Conservation (phyloP, 1,140 invertebrate species). For the Drosophila sucinea region DNA sequence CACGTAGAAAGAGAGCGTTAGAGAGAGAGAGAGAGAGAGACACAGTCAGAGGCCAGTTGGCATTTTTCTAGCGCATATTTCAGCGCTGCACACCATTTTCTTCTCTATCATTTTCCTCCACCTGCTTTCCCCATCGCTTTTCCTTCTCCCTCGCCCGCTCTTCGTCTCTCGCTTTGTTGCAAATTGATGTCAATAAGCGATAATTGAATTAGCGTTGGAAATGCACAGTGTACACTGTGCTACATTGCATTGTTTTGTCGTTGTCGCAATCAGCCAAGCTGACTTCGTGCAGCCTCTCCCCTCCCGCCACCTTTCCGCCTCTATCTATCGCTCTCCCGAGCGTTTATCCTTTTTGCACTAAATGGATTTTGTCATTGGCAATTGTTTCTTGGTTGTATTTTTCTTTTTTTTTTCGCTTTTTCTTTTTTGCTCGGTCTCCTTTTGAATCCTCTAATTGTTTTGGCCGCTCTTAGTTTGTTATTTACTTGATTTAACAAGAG, state of each 20-base stretch:
- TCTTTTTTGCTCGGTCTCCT: not conserved
- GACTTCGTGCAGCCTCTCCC: not conserved
- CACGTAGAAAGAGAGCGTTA: not conserved
- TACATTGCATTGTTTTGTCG: conserved; percentile 55
- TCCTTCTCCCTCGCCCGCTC: not conserved
- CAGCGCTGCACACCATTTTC: conserved; percentile 24
- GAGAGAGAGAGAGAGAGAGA: conserved; percentile 1
- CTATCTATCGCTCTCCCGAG: not conserved
- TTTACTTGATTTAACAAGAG: conserved; percentile 50
- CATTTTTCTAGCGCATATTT: conserved; percentile 43
- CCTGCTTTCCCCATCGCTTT: not conserved
- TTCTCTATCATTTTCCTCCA: conserved; percentile 1
- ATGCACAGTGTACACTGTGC: conserved; percentile 63
- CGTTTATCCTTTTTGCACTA: conserved; percentile 24
- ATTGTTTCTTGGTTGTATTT: conserved; percentile 45
- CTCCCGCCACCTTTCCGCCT: not conserved
- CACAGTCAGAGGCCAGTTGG: conserved; percentile 13
- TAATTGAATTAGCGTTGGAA: conserved; percentile 61
- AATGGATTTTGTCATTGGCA: conserved; percentile 45
- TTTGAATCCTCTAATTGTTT: conserved; percentile 45
- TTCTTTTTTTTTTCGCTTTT: conserved; percentile 12
- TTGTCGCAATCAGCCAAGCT: conserved; percentile 42
- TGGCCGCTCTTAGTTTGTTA: conserved; percentile 52
- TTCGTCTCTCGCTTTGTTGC: conserved; percentile 18
- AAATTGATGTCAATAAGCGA: conserved; percentile 68